Percentiles rank a stretch among this genome's conserved stretches.
Conservation (phyloP, 2,888 invertebrate genomes). For the Mantis religiosa region DNA sequence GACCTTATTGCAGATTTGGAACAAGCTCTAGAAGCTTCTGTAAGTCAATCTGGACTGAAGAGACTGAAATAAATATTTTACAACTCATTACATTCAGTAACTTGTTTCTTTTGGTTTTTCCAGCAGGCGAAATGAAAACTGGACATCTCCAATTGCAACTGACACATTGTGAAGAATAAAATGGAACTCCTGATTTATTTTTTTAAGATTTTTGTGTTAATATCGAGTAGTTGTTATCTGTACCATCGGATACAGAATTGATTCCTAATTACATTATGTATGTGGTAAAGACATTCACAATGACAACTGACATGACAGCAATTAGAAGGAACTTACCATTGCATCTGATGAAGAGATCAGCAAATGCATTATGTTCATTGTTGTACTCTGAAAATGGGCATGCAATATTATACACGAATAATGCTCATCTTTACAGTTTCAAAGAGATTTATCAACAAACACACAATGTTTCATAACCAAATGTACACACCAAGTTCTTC, state of each 20-base stretch:
- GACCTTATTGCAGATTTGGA: slow-evolving; percentile 83
- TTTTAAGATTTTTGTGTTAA: not conserved
- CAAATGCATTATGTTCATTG: no score
- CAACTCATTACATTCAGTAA: not conserved
- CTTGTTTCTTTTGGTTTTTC: not conserved
- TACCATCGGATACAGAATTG: not conserved
- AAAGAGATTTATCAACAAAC: no score
- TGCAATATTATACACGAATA: no score
- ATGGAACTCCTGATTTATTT: not conserved
- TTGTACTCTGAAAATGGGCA: no score
- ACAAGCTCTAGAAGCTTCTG: slow-evolving; percentile 64
- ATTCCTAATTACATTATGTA: not conserved
- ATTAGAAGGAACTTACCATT: no score
- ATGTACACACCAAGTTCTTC: no score
- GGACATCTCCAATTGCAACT: no score
- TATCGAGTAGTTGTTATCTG: not conserved
- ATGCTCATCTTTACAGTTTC: no score
- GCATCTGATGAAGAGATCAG: no score
- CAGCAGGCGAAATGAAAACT: not conserved
- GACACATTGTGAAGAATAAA: not conserved
- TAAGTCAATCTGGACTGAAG: not conserved
- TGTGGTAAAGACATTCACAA: no score
- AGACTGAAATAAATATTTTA: not conserved
- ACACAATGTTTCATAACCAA: no score
- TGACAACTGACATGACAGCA: no score